Base-by-base conservation (phyloP, 1,140 invertebrate genomes). In the Oppia nitens region DNA sequence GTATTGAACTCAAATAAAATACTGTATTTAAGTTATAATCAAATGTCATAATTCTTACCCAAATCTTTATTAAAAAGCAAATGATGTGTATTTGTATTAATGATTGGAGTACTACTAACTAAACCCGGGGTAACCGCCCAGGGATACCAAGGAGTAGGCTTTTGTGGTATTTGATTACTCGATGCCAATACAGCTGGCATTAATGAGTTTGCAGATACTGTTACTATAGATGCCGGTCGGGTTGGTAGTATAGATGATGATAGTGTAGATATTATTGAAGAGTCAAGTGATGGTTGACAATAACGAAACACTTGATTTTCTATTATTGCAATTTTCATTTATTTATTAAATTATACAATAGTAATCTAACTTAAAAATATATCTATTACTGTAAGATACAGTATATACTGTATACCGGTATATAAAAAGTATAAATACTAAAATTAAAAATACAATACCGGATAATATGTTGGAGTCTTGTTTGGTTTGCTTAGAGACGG, bases 71-170 rank as follows among this genome's bases (percentile, higher is more conserved):
- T n/a, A n/a, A n/a, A n/a, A n/a, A n/a, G n/a, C n/a, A n/a, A n/a
- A n/a, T n/a, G n/a, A n/a, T n/a, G n/a, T n/a, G n/a, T n/a, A n/a
- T n/a, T n/a, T n/a, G n/a, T n/a, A n/a, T n/a, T n/a, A n/a, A n/a
- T n/a, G n/a, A n/a, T n/a, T n/a, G n/a, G n/a, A n/a, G n/a, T 17
- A 17, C 32, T 40, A 6, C 32, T 17, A 40, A 40, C 32, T 40
- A 40, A 6, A 40, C 32, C 32, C 25, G 47, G 17, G 14, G 56
- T 23, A n/a, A 54, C n/a, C 17, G 63, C 57, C 63, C 63, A 64
- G 2, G 63, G 63, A 57, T 63, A 64, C 63, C 63, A 64, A 21
- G 63, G 63, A 25, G 63, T 63, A 9, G 63, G 63, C 17, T 64
- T 64, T 23, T 60, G 29, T 32, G 48, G 59, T 57, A 64, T 55